phyloP scores from a whole-genome alignment of 2,797 vertebrate genomes.

The Pampus argenteus region DNA sequence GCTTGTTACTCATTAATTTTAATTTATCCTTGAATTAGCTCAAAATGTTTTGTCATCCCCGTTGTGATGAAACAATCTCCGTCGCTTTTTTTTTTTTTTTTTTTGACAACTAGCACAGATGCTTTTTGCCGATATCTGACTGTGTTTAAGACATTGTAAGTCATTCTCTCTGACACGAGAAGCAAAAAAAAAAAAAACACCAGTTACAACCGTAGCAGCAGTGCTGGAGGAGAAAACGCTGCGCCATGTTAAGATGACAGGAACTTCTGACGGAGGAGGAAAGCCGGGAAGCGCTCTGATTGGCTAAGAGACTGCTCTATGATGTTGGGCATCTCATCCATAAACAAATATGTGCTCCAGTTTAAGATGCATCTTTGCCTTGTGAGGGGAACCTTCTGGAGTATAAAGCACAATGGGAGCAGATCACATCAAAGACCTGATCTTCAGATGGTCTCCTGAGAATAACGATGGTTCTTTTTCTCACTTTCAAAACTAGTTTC shows the following conservation, averaged over 20 bases:
- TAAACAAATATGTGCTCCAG: slow-evolving; percentile 77
- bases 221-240: slow-evolving; percentile 33
- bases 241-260: slow-evolving; percentile 49
- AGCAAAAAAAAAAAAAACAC: slow-evolving; percentile 31
- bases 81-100: too few relatives aligned
- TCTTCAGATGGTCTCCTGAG: slow-evolving; percentile 64
- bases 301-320: slow-evolving; percentile 47
- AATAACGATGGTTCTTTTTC: slow-evolving; percentile 49
- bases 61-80: slow-evolving; percentile 24
- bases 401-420: slow-evolving; percentile 59
- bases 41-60: slow-evolving; percentile 47
- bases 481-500: slow-evolving; percentile 45
- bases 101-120: slow-evolving; percentile 3
- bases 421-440: slow-evolving; percentile 62
- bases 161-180: slow-evolving; percentile 23
- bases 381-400: slow-evolving; percentile 44
- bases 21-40: slow-evolving; percentile 60
- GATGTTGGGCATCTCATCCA: slow-evolving; percentile 65
- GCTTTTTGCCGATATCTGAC: slow-evolving; percentile 27
- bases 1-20: slow-evolving; percentile 51
- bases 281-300: slow-evolving; percentile 43
- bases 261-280: slow-evolving; percentile 32
- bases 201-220: slow-evolving; percentile 38
- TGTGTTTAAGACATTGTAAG: slow-evolving; percentile 14
- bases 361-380: slow-evolving; percentile 64